phyloP scores from a whole-genome alignment of 2,888 invertebrate genomes.

The Deilephila elpenor region DNA sequence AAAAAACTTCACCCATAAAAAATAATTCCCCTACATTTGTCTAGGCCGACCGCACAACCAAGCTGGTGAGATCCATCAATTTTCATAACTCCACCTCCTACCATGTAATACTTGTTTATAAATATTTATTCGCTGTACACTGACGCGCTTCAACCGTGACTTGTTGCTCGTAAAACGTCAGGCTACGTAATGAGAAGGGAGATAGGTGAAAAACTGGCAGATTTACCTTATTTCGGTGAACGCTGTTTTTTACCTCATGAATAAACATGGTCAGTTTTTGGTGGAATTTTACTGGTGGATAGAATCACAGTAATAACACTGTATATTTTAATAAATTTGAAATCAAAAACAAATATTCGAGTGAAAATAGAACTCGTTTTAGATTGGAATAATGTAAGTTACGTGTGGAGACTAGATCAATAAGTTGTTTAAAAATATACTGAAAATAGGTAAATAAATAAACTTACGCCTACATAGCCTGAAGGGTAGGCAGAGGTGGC shows the following conservation, averaged over 20 bases:
- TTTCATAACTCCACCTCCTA: background rate
- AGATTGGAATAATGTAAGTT: no score
- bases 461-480: no score
- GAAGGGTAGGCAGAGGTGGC: no score
- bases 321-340: no score
- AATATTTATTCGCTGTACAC: background rate
- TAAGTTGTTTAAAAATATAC: no score
- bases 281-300: background rate
- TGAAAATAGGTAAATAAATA: no score
- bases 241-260: background rate
- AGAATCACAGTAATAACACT: no score
- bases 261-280: background rate
- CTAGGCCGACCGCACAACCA: background rate
- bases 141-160: background rate
- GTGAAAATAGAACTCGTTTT: no score
- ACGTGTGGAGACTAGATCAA: no score
- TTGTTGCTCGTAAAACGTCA: constrained; percentile 16
- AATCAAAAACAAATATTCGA: no score
- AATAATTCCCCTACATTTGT: background rate
- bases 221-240: constrained; percentile 2
- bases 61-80: background rate
- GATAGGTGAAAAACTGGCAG: background rate
- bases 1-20: no score
- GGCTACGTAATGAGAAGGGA: constrained; percentile 1
- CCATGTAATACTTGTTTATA: background rate